Base-by-base conservation (phyloP, 1,140 invertebrate genomes). In the Saxidomus purpurata region DNA sequence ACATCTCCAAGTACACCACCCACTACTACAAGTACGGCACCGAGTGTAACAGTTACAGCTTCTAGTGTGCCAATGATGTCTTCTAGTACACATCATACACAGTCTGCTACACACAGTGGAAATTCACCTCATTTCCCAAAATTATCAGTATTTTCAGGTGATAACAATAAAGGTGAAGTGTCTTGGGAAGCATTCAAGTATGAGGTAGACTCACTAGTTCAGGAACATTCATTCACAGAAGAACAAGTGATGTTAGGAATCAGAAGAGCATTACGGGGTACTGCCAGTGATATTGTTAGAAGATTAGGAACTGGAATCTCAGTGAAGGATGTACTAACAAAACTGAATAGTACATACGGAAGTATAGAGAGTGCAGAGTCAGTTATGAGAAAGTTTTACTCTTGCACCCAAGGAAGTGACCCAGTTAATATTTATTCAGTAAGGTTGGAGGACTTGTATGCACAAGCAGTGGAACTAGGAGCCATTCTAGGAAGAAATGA, bases 381-480 rank as follows among this genome's bases (percentile, higher is more conserved):
- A 13, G 31, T 86, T 0, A 38, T 74, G 49, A 34, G n/a, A 38
- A 86, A 67, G 19, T 83, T 83, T 15, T 86, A 38, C 19, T 55
- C 47, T 22, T 74, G 83, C 59, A 34, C 31, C 36, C 67, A 76
- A 15, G 25, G n/a, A 38, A 40, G 4, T 28, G 83, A 86, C 28
- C 17, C 15, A 0, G 47, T 74, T 4, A 55, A 1, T 17, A 43
- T 0, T 55, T 86, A 74, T 74, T 3, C 67, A 2, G n/a, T 25
- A 38, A 49, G 25, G n/a, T 59, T 74, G 25, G 83, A 85, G 15
- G 83, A 76, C 34, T 49, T 85, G 13, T 85, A 74, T 49, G 31
- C 28, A 25, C 63, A 85, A 34, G 69, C 67, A n/a, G 83, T 85
- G 1, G 28, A 71, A 2, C 15, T 55, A 52, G 47, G n/a, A 55